Percentiles rank a stretch among this genome's conserved stretches.
These are phyloP conservation scores for Drosophila mayri DNA, from an alignment of 1,140 invertebrate genomes.

Conservation along the genomic window DNA sequence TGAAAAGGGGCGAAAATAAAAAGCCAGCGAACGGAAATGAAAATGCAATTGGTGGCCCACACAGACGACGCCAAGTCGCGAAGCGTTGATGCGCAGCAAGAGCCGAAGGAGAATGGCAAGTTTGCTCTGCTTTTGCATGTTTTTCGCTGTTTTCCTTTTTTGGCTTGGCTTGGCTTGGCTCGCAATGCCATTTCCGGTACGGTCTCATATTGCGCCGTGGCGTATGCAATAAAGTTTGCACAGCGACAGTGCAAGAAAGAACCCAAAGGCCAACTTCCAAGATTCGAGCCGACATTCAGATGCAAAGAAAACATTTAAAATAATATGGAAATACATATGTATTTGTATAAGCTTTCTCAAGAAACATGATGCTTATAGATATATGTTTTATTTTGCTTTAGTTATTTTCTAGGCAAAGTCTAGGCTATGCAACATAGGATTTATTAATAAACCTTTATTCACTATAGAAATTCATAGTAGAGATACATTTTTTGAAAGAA, in stretches of 20 bases:
- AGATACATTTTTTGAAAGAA: not conserved
- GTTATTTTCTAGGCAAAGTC: too few relatives aligned
- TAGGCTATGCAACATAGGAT: not conserved
- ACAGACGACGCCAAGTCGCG: conserved; percentile 78
- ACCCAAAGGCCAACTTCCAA: conserved; percentile 25
- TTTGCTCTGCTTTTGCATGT: conserved; percentile 59
- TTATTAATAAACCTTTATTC: too few relatives aligned
- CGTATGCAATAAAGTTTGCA: conserved; percentile 71
- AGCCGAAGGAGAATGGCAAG: conserved; percentile 44
- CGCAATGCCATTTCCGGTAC: conserved; percentile 67
- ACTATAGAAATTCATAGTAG: not conserved
- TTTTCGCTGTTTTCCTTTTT: conserved; percentile 31
- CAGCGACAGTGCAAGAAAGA: conserved; percentile 19
- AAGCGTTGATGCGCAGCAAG: conserved; percentile 64
- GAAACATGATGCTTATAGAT: not conserved
- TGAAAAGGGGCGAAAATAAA: conserved; percentile 42
- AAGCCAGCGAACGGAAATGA: conserved; percentile 73
- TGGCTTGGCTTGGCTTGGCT: conserved; percentile 28
- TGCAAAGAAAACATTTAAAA: not conserved
- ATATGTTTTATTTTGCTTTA: not conserved
- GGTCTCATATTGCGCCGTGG: conserved; percentile 63
- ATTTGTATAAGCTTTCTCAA: not conserved
- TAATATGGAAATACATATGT: not conserved
- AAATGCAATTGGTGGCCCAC: conserved; percentile 77
- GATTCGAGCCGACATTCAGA: conserved; percentile 4